phyloP scores from a whole-genome alignment of 2,797 vertebrate species.

The Eutrigla gurnardus region DNA sequence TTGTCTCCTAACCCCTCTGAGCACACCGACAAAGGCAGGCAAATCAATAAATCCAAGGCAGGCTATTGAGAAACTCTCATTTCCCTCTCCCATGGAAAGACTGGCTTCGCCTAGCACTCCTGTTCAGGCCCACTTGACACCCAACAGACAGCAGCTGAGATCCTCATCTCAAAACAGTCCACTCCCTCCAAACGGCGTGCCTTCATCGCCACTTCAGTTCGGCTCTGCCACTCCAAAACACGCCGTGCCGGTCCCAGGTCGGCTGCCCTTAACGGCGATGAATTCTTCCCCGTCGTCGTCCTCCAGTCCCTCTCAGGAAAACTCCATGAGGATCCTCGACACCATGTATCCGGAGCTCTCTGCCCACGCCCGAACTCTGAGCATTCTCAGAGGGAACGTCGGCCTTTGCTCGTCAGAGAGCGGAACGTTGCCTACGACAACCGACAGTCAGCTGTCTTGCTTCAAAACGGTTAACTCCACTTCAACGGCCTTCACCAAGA shows the following conservation, averaged over 20 bases:
- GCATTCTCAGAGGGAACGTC: conserved; percentile 92
- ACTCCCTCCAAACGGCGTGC: conserved; percentile 81
- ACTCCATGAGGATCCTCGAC: conserved; percentile 94
- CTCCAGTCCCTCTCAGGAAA: conserved; percentile 86
- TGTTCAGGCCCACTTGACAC: conserved; percentile 34
- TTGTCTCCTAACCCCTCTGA: conserved; percentile 88
- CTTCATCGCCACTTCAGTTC: conserved; percentile 95
- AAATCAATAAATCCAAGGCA: conserved; percentile 78
- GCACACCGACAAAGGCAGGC: conserved; percentile 85
- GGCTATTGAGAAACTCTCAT: conserved; percentile 78
- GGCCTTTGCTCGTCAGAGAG: conserved; percentile 81
- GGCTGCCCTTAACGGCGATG: conserved; percentile 85
- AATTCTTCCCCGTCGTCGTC: conserved; percentile 69
- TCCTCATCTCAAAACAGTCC: conserved; percentile 71
- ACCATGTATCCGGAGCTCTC: conserved; percentile 97
- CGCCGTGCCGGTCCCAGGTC: conserved; percentile 93
- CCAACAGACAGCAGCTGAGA: conserved; percentile 32
- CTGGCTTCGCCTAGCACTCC: conserved; percentile 75
- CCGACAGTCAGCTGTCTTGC: conserved; percentile 82
- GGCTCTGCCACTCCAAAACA: conserved; percentile 96
- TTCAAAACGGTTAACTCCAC: conserved; percentile 90
- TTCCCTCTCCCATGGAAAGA: conserved; percentile 82
- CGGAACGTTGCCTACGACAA: conserved; percentile 63
- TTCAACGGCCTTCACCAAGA: conserved; percentile 94
- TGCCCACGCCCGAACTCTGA: conserved; percentile 92